These are phyloP conservation scores for Trochalopteron elliotii DNA, from an alignment of 2,113 vertebrate species.

Conservation along the genomic window DNA sequence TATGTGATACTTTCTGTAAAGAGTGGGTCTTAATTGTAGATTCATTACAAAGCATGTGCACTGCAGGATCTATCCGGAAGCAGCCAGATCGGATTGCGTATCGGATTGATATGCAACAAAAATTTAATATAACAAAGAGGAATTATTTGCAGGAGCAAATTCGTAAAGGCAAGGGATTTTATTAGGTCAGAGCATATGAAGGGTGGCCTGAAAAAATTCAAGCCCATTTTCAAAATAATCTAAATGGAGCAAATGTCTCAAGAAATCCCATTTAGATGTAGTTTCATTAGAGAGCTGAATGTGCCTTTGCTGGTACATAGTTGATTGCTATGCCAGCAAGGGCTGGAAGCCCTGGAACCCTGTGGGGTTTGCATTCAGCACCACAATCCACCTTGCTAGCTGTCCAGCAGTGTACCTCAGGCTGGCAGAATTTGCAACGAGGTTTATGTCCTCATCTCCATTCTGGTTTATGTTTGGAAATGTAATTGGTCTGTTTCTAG, in stretches of 20 bases:
- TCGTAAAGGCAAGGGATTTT: neutral
- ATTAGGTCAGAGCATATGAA: neutral
- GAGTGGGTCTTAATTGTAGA: neutral
- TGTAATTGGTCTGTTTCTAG: neutral
- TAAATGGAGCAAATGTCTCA: neutral
- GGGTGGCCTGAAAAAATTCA: neutral
- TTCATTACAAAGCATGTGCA: neutral
- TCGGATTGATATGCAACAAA: accelerated
- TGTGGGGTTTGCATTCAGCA: neutral
- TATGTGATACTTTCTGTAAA: neutral
- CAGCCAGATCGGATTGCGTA: neutral
- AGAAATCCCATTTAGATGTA: neutral
- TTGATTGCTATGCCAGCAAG: neutral
- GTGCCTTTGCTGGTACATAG: neutral
- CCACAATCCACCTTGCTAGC: neutral
- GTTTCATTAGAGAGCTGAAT: neutral
- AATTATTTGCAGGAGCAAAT: neutral
- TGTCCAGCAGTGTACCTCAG: neutral
- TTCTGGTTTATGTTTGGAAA: slow-evolving; percentile 4
- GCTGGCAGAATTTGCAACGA: neutral
- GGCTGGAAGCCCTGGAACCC: neutral
- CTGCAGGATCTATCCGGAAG: neutral
- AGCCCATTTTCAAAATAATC: neutral
- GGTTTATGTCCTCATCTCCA: neutral
- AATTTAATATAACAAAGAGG: neutral